Evolutionary conservation across 2,113 vertebrate genomes (phyloP).

Genomic region (Pycnonotus jocosus): DNA sequence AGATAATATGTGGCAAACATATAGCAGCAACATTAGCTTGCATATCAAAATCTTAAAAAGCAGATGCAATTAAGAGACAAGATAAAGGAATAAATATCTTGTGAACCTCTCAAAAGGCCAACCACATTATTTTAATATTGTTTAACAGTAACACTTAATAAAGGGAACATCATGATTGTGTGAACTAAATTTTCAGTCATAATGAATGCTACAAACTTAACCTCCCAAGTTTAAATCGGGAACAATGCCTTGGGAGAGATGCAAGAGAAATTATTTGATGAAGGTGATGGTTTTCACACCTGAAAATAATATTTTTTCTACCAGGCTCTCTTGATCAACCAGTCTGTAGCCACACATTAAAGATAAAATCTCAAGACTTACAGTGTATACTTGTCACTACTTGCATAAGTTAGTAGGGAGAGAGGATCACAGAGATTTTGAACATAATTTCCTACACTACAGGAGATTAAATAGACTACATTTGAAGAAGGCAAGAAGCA

Average conservation of each 20-base stretch:
- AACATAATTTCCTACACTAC: constrained; percentile 82
- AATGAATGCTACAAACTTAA: constrained; percentile 89
- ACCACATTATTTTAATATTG: constrained; percentile 67
- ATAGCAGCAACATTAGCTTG: neutral
- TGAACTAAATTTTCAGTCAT: constrained; percentile 79
- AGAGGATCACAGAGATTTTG: constrained; percentile 74
- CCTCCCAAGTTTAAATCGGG: constrained; percentile 87
- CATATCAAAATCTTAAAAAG: constrained; percentile 6
- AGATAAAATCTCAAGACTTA: constrained; percentile 89
- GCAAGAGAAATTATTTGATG: constrained; percentile 83
- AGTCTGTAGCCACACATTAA: constrained; percentile 91
- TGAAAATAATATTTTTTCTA: constrained; percentile 93
- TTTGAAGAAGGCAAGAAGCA: constrained; percentile 74
- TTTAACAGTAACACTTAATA: constrained; percentile 75
- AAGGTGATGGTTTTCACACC: constrained; percentile 95
- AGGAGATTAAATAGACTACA: constrained; percentile 82
- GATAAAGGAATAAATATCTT: constrained; percentile 48
- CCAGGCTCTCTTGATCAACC: constrained; percentile 85
- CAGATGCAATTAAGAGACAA: constrained; percentile 68
- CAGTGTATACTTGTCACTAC: constrained; percentile 90
- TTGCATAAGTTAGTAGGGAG: constrained; percentile 83
- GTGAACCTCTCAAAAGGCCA: constrained; percentile 66
- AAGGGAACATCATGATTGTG: constrained; percentile 73
- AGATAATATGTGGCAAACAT: neutral
- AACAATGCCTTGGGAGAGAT: constrained; percentile 78